phyloP scores from a whole-genome alignment of 53 echinoderm and acorn worm species.

The Hippasteria phrygiana region DNA sequence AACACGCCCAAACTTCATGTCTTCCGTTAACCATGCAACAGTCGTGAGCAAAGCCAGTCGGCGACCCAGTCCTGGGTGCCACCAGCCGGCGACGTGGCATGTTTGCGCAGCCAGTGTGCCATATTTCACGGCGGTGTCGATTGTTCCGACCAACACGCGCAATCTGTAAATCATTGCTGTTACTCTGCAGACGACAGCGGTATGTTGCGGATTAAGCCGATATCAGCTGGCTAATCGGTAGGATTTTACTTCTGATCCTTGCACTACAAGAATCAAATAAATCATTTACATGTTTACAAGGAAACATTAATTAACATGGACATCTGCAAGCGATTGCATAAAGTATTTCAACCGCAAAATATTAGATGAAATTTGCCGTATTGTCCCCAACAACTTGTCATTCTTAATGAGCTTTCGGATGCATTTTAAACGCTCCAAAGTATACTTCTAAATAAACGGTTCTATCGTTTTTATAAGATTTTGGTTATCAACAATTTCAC shows the following conservation, averaged over 20 bases:
- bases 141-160: constrained; percentile 59
- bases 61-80: neutral
- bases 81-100: constrained; percentile 57
- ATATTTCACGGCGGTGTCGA: constrained; percentile 63
- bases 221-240: constrained; percentile 44
- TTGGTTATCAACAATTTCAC: no score
- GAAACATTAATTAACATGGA: no score
- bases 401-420: no score
- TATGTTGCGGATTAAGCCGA: constrained; percentile 57
- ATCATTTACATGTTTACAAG: neutral
- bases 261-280: neutral
- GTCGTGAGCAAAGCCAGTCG: neutral
- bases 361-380: no score
- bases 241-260: constrained; percentile 43
- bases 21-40: constrained; percentile 43
- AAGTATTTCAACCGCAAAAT: no score
- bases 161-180: constrained; percentile 43
- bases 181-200: constrained; percentile 28
- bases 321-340: no score
- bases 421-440: no score
- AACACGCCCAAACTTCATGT: no score
- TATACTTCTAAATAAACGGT: no score
- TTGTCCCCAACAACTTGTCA: no score
- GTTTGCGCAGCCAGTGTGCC: constrained; percentile 40
- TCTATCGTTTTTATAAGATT: no score